Evolutionary conservation across 1,140 invertebrate species (phyloP).

Genomic region (Lepidostoma basale): DNA sequence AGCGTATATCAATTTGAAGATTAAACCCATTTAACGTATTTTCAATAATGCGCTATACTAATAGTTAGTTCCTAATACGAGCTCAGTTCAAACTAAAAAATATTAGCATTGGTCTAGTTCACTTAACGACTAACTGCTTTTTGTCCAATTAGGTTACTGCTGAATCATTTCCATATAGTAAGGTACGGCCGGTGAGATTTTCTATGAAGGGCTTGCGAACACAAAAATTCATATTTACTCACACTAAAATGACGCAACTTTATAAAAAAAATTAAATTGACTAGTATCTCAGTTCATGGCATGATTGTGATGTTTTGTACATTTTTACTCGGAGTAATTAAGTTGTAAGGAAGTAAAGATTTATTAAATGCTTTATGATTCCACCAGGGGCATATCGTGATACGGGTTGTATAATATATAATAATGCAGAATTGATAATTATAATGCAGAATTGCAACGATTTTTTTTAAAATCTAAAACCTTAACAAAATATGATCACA

Average conservation of each 20-base stretch:
- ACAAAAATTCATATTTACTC: too few species aligned
- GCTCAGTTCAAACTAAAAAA: too few species aligned
- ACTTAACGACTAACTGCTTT: slow-evolving; percentile 12
- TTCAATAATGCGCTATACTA: too few species aligned
- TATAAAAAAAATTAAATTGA: background rate
- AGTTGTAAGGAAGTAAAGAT: too few species aligned
- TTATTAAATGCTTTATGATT: slow-evolving; percentile 25
- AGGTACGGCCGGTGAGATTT: background rate
- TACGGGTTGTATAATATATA: slow-evolving; percentile 7
- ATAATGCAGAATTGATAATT: background rate
- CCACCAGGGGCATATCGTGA: slow-evolving; percentile 22
- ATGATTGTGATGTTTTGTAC: too few species aligned
- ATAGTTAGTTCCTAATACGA: background rate
- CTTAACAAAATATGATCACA: too few species aligned
- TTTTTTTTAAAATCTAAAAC: too few species aligned
- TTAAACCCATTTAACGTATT: too few species aligned
- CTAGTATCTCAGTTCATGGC: background rate
- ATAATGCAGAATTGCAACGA: background rate
- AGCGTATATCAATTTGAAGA: too few species aligned
- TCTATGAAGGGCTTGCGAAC: background rate
- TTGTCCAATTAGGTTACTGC: slow-evolving; percentile 6
- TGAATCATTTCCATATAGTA: slow-evolving; percentile 26
- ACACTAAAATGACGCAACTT: background rate
- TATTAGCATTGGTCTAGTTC: background rate
- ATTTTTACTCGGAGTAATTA: background rate